A percentile compares a stretch with the other conserved stretches of the same genome.
phyloP scores from a whole-genome alignment of 2,797 vertebrate genomes.

The Intellagama lesueurii region DNA sequence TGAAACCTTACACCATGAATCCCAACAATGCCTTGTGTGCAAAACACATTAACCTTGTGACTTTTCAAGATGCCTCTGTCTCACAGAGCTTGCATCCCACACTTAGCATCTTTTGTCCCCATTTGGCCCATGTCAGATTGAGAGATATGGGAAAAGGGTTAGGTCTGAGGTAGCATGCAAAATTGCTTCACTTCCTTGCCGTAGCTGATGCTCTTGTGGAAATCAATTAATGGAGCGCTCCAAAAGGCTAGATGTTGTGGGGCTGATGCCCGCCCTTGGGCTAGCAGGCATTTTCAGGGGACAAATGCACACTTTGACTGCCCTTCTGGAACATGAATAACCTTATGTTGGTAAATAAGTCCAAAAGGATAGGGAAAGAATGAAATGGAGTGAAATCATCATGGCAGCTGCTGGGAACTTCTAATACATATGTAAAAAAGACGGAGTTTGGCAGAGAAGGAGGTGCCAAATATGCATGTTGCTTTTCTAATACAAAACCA shows the following conservation, averaged over 20 bases:
- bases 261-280: constrained; percentile 25
- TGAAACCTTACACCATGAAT: constrained; percentile 20
- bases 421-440: constrained; percentile 69
- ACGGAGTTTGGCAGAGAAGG: constrained; percentile 58
- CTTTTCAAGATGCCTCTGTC: constrained; percentile 15
- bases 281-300: constrained; percentile 55
- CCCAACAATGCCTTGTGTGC: background rate
- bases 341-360: constrained; percentile 63
- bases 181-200: constrained; percentile 31
- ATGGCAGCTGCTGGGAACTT: constrained; percentile 68
- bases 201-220: background rate
- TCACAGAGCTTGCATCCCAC: background rate
- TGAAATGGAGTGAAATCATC: constrained; percentile 74
- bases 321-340: constrained; percentile 58
- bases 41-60: background rate
- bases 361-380: constrained; percentile 57
- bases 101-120: rapidly evolving
- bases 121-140: constrained; percentile 23
- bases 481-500: constrained; percentile 61
- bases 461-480: constrained; percentile 50
- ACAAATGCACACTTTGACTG: constrained; percentile 43
- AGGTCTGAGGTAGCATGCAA: constrained; percentile 34
- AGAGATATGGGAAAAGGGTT: constrained; percentile 53
- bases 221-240: constrained; percentile 8
- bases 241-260: background rate